A percentile compares a stretch with the other conserved stretches of the same genome.
phyloP scores from a whole-genome alignment of 1,140 invertebrate species.

The Oryctes rhinoceros region DNA sequence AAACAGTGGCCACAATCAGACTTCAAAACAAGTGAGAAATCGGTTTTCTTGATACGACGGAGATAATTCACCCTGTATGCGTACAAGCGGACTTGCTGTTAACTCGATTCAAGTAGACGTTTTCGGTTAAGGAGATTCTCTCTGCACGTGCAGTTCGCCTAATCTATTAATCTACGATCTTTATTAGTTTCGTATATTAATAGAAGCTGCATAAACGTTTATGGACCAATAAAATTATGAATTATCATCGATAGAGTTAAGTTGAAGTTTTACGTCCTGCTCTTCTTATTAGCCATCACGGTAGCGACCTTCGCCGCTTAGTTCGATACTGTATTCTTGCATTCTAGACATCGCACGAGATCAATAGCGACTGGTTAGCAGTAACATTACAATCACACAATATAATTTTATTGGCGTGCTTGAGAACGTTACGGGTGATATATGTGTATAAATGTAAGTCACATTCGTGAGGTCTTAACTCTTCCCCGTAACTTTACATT shows the following conservation, averaged over 20 bases:
- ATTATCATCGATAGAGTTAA: not conserved
- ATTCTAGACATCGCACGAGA: not conserved
- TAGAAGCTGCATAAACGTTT: not conserved
- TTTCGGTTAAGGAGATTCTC: no score
- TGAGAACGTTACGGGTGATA: conserved; percentile 7
- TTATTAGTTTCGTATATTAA: no score
- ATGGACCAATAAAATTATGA: not conserved
- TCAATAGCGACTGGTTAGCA: not conserved
- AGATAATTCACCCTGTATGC: no score
- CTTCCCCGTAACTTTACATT: conserved; percentile 18
- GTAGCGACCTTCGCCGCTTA: not conserved
- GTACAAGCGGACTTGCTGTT: no score
- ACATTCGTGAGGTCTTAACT: conserved; percentile 32
- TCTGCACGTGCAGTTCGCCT: no score
- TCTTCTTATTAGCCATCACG: not conserved
- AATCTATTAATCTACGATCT: no score
- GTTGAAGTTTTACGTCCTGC: not conserved
- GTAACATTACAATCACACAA: conserved; percentile 12
- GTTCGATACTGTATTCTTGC: not conserved
- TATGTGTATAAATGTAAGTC: conserved; percentile 18
- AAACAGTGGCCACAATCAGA: no score
- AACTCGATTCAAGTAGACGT: no score
- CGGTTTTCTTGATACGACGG: no score
- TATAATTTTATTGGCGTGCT: conserved; percentile 30
- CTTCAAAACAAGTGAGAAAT: no score